phyloP scores from a whole-genome alignment of 2,113 vertebrate genomes.

The Acanthochromis polyacanthus region DNA sequence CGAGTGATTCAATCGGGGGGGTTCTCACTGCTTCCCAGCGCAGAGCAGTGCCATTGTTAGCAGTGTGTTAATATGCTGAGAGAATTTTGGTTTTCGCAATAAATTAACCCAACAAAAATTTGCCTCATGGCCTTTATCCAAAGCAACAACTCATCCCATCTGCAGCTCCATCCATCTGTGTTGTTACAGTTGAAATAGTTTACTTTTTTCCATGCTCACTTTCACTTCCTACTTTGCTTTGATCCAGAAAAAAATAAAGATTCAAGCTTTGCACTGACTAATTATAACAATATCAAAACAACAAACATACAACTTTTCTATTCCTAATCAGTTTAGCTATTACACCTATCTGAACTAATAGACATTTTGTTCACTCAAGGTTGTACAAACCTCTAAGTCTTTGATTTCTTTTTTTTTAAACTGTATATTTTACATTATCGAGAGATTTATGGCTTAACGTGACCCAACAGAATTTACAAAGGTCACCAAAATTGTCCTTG shows the following conservation, averaged over 20 bases:
- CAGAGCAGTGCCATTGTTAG: neutral
- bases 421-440: too few species aligned
- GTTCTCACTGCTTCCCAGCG: neutral
- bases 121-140: neutral
- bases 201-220: neutral
- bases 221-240: neutral
- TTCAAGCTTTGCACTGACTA: neutral
- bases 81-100: neutral
- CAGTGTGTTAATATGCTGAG: neutral
- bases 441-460: too few species aligned
- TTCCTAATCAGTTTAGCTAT: too few species aligned
- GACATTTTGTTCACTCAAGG: too few species aligned
- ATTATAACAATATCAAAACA: neutral
- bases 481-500: too few species aligned
- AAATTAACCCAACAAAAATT: neutral
- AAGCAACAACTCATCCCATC: neutral
- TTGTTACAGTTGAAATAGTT: neutral
- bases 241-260: neutral
- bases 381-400: too few species aligned
- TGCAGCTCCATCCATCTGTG: neutral
- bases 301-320: too few species aligned
- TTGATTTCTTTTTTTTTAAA: too few species aligned
- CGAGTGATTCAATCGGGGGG: slow-evolving; percentile 13
- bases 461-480: too few species aligned
- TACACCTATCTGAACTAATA: too few species aligned